Conservation (phyloP, 2,888 invertebrate genomes). For the Pecten maximus region DNA sequence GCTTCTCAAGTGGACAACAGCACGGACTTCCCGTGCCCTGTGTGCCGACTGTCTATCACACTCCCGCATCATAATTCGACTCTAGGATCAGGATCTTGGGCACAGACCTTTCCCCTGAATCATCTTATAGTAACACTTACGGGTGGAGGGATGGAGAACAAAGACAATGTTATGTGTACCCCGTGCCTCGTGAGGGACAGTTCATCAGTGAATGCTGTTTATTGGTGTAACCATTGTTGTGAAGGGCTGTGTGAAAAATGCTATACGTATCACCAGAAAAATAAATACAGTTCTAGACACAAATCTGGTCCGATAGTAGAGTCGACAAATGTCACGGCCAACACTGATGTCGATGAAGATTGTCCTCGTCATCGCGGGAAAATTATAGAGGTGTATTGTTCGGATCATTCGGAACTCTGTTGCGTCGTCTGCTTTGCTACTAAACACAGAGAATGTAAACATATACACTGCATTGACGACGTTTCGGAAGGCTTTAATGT, state of each 20-base stretch:
- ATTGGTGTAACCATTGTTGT: slow-evolving; percentile 9
- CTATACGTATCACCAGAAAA: neutral
- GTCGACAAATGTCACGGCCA: neutral
- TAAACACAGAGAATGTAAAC: slow-evolving; percentile 8
- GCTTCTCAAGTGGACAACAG: neutral
- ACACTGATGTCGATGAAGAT: neutral
- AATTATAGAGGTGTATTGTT: slow-evolving; percentile 9
- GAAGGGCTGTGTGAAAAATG: neutral
- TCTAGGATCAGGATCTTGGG: neutral
- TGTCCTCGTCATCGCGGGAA: neutral
- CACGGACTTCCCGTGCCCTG: neutral
- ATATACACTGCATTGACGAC: neutral
- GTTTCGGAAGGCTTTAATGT: neutral
- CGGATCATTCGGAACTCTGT: slow-evolving; percentile 10
- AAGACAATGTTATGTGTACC: neutral
- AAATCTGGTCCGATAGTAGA: neutral
- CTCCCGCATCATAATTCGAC: neutral
- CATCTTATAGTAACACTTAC: neutral
- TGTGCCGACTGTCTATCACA: neutral
- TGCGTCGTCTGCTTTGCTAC: slow-evolving; percentile 1
- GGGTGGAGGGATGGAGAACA: neutral
- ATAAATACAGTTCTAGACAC: neutral
- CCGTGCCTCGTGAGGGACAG: neutral
- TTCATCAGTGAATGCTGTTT: neutral
- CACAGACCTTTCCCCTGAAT: neutral